Evolutionary conservation across 2,888 invertebrate genomes (phyloP).

Genomic region (Alitta virens): DNA sequence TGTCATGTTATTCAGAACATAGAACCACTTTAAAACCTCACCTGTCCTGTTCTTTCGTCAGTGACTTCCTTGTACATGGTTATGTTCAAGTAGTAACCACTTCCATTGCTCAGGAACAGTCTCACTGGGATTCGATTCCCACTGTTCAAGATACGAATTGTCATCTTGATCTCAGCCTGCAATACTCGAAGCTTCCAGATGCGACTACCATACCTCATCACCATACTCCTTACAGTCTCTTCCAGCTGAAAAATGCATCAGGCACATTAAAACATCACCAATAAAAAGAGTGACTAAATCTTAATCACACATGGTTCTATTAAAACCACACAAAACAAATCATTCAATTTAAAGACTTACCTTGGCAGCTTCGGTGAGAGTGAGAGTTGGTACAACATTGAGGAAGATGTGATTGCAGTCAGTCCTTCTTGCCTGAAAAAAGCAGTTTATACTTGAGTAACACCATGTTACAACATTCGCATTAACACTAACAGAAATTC

Average conservation of each 20-base stretch:
- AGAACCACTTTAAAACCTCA: no score
- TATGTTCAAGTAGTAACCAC: slow-evolving; percentile 93
- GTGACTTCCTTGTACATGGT: slow-evolving; percentile 89
- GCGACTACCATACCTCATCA: slow-evolving; percentile 84
- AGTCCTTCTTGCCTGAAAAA: slow-evolving; percentile 63
- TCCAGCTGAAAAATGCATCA: slow-evolving; percentile 67
- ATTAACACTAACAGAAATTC: no score
- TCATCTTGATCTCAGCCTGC: slow-evolving; percentile 96
- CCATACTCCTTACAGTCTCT: slow-evolving; percentile 94
- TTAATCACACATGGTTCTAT: no score
- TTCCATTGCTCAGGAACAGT: slow-evolving; percentile 91
- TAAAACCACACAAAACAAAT: not conserved
- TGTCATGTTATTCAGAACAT: no score
- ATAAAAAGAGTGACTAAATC: no score
- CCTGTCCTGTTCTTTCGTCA: slow-evolving; percentile 62
- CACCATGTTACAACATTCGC: no score
- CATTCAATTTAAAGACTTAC: slow-evolving; percentile 53
- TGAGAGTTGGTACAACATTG: slow-evolving; percentile 95
- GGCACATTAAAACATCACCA: not conserved
- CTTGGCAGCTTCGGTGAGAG: slow-evolving; percentile 90
- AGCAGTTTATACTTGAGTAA: no score
- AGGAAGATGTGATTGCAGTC: slow-evolving; percentile 99
- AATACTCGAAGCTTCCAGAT: slow-evolving; percentile 93
- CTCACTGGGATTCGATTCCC: slow-evolving; percentile 82
- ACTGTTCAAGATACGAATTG: slow-evolving; percentile 77